Evolutionary conservation across 2,888 invertebrate genomes (phyloP).

Genomic region (Hedya salicella): DNA sequence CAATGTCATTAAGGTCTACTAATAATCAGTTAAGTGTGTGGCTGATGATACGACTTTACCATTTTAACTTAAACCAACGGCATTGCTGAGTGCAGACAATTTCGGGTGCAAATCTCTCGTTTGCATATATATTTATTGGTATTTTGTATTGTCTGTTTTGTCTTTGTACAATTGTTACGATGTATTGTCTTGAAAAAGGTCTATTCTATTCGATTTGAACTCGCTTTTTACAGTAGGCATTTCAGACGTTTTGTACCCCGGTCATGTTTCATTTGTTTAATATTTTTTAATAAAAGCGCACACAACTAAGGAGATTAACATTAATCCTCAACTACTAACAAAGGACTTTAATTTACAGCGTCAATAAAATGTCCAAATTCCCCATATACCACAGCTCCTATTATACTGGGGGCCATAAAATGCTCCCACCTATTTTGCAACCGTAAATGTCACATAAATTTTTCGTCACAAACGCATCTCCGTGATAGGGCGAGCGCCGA

Average conservation of each 20-base stretch:
- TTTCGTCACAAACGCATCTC: conserved; percentile 26
- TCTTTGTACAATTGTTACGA: too few relatives aligned
- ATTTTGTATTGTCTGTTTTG: too few relatives aligned
- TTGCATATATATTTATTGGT: too few relatives aligned
- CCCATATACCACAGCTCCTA: conserved; percentile 17
- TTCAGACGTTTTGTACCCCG: not conserved
- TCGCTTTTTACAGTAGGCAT: not conserved
- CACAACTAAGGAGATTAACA: conserved; percentile 26
- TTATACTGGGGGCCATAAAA: conserved; percentile 26
- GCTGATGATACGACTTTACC: too few relatives aligned
- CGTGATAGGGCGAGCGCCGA: conserved; percentile 27
- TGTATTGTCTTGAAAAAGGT: too few relatives aligned
- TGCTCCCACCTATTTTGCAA: conserved; percentile 17
- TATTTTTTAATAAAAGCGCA: conserved; percentile 29
- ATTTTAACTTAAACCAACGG: too few relatives aligned
- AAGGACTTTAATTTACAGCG: conserved; percentile 25
- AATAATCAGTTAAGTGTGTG: too few relatives aligned
- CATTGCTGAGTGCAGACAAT: too few relatives aligned
- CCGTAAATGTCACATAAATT: conserved; percentile 32
- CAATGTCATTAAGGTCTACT: too few relatives aligned
- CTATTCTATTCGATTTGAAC: too few relatives aligned
- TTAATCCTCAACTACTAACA: conserved; percentile 23
- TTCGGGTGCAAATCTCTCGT: too few relatives aligned
- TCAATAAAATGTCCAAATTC: conserved; percentile 27
- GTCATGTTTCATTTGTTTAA: not conserved